phyloP scores from a whole-genome alignment of 1,140 invertebrate genomes.

The Caenorhabditis brenneri region DNA sequence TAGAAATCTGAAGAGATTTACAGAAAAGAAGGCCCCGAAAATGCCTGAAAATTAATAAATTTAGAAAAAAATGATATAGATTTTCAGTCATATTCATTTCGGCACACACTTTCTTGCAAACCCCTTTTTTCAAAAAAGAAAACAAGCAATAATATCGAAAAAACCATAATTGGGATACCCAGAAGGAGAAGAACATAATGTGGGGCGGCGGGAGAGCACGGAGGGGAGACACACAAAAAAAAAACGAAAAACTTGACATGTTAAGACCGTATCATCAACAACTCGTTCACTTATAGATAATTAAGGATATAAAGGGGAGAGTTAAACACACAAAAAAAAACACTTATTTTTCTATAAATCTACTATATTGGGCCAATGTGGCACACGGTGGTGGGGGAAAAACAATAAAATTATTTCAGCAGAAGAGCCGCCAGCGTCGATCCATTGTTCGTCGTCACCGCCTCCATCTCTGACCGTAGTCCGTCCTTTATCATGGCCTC shows the following conservation, averaged over 20 bases:
- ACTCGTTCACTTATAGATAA: slow-evolving; percentile 12
- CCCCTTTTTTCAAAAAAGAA: not conserved
- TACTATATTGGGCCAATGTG: not conserved
- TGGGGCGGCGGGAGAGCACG: not conserved
- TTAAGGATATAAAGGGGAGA: slow-evolving; percentile 3
- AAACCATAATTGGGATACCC: not conserved
- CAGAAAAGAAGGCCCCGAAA: not conserved
- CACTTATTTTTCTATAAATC: slow-evolving; percentile 8
- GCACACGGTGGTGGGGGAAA: not conserved
- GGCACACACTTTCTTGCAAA: not conserved
- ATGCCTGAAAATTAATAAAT: not conserved
- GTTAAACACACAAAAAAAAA: not conserved
- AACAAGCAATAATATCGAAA: slow-evolving; percentile 40
- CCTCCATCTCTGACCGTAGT: not conserved
- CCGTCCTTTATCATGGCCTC: not conserved
- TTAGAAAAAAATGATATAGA: not conserved
- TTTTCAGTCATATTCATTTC: slow-evolving; percentile 9
- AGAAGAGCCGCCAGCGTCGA: not conserved
- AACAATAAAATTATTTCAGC: not conserved
- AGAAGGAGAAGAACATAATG: not conserved
- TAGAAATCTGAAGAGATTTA: not conserved
- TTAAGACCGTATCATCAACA: slow-evolving; percentile 32
- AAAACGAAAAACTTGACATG: slow-evolving; percentile 35
- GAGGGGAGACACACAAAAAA: too few species aligned
- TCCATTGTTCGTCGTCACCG: not conserved